Conservation (phyloP, 2,113 vertebrate genomes). For the Addax nasomaculatus region DNA sequence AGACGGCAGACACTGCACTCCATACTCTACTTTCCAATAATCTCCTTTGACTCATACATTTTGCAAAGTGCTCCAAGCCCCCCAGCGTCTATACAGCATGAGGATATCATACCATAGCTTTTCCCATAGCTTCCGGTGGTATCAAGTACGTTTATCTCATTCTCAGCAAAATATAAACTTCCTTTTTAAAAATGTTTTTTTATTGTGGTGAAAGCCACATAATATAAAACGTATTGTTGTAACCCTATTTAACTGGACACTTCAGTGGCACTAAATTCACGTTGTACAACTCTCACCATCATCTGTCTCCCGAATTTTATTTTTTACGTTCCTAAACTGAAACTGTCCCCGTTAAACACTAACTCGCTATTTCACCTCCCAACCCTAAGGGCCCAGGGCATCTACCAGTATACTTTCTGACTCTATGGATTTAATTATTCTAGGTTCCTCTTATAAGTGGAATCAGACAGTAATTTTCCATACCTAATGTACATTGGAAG, state of each 20-base stretch:
- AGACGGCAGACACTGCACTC: neutral
- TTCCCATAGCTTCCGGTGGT: neutral
- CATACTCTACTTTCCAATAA: neutral
- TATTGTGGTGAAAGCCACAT: neutral
- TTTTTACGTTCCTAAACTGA: neutral
- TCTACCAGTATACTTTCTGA: neutral
- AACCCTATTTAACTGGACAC: neutral
- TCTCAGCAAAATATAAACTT: neutral
- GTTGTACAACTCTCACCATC: neutral
- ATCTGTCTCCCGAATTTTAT: neutral
- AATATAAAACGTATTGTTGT: neutral
- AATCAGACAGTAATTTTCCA: neutral
- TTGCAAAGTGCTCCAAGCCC: neutral
- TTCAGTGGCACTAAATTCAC: neutral
- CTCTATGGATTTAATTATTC: neutral
- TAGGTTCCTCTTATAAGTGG: neutral
- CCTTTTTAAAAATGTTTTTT: neutral
- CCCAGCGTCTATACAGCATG: neutral
- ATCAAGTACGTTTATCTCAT: neutral
- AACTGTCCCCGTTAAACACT: neutral
- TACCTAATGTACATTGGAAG: neutral
- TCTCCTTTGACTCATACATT: neutral
- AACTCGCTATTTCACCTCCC: neutral
- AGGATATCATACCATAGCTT: neutral
- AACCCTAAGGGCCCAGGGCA: neutral